Percentiles rank a stretch among this genome's conserved stretches.
These are phyloP conservation scores for Sakesphorus luctuosus DNA, from an alignment of 2,113 vertebrate genomes.

Conservation along the genomic window DNA sequence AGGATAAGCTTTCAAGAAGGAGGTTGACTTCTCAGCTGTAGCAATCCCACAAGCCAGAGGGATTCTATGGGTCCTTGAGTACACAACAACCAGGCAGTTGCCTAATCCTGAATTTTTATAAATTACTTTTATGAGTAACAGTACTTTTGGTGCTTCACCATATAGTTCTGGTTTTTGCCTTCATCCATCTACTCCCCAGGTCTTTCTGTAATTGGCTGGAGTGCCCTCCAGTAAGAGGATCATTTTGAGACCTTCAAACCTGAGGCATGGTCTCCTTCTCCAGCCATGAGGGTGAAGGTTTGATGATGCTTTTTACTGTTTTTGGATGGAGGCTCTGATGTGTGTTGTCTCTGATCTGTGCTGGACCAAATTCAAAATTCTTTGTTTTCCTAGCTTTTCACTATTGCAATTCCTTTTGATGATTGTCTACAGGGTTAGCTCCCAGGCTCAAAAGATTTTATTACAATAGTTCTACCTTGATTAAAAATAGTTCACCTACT, in stretches of 20 bases:
- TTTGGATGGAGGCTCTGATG: accelerated
- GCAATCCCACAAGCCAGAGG: neutral
- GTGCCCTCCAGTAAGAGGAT: neutral
- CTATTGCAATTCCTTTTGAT: neutral
- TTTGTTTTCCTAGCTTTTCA: neutral
- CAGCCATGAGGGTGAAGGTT: neutral
- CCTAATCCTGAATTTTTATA: neutral
- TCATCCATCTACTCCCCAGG: neutral
- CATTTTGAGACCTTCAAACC: neutral
- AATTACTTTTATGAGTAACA: neutral
- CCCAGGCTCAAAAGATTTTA: neutral
- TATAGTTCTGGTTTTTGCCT: neutral
- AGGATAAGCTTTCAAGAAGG: neutral
- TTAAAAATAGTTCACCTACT: neutral
- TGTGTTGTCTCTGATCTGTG: neutral
- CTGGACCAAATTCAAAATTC: neutral
- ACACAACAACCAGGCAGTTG: neutral
- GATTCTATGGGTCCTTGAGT: neutral
- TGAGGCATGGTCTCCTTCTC: neutral
- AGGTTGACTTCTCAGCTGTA: neutral
- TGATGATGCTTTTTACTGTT: accelerated
- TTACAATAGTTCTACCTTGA: neutral
- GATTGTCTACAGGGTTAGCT: neutral
- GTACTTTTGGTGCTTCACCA: neutral
- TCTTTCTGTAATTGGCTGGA: neutral